Base-by-base conservation (phyloP, 2,113 vertebrate genomes). In the Tympanuchus pallidicinctus region DNA sequence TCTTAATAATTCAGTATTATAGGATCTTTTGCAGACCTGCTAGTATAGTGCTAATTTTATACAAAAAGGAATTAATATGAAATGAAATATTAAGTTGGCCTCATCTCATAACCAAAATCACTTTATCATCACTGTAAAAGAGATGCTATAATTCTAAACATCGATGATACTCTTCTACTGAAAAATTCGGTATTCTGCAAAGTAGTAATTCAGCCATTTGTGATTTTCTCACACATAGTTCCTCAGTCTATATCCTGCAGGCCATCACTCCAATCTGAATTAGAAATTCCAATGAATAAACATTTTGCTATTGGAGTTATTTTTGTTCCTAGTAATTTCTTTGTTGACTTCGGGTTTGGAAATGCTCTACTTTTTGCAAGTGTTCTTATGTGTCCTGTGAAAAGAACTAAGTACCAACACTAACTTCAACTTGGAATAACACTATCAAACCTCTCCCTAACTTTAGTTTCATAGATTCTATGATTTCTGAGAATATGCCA, bases 71-170 rank as follows among this genome's bases (percentile, higher is more conserved):
- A 76, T 93, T 88, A 95, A 97, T 79, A 81, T 70, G 94, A 40
- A 38, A 76, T 85, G 43, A 96, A 97, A 97, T 88, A 13, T 27
- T 74, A 93, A 90, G 57, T 45, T 84, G 91, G 22, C 65, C 67
- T 94, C 71, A 47, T 86, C 67, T 94, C 71, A 47, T 86, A 95
- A 89, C 30, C 32, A 92, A 87, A 90, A 86, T 92, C 1, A 86
- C 88, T 95, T 82, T 34, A 66, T 48, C 90, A 50, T 82, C 45
- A 54, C 78, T 40, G 32, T 86, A 79, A 91, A 94, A 94, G 48
- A 6, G 74, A 78, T 17, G 10, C 48, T 93, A 56, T 61, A 61
- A 82, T 88, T 94, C 54, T 88, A 63, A 88, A 77, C 28, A 50
- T 15, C 22, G 8, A 8, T 82, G 40, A 63, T 59, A 79, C 40